Evolutionary conservation across 2,888 invertebrate genomes (phyloP), one percentile per base, ranked within the genome.

Genomic region (Troides helena): DNA sequence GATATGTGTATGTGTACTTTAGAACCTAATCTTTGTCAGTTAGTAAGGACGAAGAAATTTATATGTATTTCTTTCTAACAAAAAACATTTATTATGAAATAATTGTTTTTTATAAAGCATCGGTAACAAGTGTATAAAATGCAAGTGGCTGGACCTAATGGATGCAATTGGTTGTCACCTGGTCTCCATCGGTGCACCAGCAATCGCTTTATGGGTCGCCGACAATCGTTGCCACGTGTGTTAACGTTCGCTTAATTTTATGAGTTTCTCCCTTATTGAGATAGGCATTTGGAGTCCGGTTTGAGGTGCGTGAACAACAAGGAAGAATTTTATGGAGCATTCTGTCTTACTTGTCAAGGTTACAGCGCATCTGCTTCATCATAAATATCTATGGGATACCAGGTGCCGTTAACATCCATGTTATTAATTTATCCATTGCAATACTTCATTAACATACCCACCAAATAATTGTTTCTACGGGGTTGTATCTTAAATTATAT

Each of bases 201-300:
- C 70, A 63, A 70, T 64, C 67, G 70, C 70, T 70, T 70, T 70
- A 63, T 67, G n/a, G 57, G 36, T 63, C 56, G 70, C 70, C 70
- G 70, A 67, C 67, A 59, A 60, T 60, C 59, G 58, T 58, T 43
- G 62, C 39, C 50, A 39, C 17, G 58, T 65, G 23, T 23, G 53
- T 63, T 70, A 67, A 67, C 59, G 67, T 39, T 57, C 53, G n/a
- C 66, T 66, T 63, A 63, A 59, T 66, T 62, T 62, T 59, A 62
- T 62, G 18, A 43, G 17, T 69, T 65, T 65, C 39, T 60, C 8
- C 69, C 58, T 65, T 65, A 63, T 62, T 21, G 43, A 50, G 43
- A 21, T 68, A 58, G 62, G 39, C 30, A 23, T 17, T 23, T 58
- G 12, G 23, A 58, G 57, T 58, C 57, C 21, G 12, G 57, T 58